phyloP scores from a whole-genome alignment of 1,140 invertebrate species.

The Chionoecetes opilio region DNA sequence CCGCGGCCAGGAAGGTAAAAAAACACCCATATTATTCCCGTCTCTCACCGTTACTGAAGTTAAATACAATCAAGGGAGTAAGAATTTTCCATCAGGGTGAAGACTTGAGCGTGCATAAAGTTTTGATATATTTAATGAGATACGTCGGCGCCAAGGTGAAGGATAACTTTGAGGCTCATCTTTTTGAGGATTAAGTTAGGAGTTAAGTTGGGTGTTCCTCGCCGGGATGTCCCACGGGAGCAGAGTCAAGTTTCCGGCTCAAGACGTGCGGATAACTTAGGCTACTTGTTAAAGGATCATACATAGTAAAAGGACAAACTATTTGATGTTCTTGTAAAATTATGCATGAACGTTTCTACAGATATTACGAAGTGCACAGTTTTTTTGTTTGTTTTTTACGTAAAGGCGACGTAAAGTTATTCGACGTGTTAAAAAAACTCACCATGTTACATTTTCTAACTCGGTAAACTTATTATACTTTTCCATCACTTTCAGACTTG shows the following conservation, averaged over 20 bases:
- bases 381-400: too few relatives aligned
- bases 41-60: slow-evolving; percentile 5
- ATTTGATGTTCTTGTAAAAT: too few relatives aligned
- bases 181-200: neutral
- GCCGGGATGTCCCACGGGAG: neutral
- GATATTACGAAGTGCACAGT: too few relatives aligned
- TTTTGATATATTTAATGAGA: slow-evolving; percentile 31
- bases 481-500: neutral
- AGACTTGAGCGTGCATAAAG: neutral
- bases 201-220: neutral
- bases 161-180: slow-evolving; percentile 23
- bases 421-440: too few relatives aligned
- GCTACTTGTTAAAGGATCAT: too few relatives aligned
- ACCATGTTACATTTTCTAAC: too few relatives aligned
- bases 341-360: too few relatives aligned
- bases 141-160: slow-evolving; percentile 23
- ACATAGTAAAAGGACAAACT: too few relatives aligned
- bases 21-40: slow-evolving; percentile 19
- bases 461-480: too few relatives aligned
- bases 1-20: neutral
- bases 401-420: too few relatives aligned
- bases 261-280: too few relatives aligned
- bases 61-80: slow-evolving; percentile 1
- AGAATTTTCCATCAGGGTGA: slow-evolving; percentile 4
- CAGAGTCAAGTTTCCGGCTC: too few relatives aligned